A percentile compares a stretch with the other conserved stretches of the same genome.
phyloP scores from a whole-genome alignment of 2,888 invertebrate species.

The Hypomecis punctinalis region DNA sequence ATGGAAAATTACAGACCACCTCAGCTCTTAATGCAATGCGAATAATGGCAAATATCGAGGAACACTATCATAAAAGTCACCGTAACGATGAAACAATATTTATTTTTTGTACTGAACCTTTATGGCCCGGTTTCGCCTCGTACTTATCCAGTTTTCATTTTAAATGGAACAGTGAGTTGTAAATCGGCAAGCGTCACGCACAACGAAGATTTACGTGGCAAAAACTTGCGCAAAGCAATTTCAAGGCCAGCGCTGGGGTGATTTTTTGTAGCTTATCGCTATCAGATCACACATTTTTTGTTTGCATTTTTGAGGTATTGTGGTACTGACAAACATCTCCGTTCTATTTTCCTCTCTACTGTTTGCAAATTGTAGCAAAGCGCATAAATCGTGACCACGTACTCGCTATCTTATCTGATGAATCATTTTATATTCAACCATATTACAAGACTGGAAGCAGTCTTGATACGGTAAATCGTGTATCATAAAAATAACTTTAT shows the following conservation, averaged over 20 bases:
- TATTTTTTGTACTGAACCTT: no score
- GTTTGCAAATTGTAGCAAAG: slow-evolving; percentile 21
- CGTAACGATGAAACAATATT: no score
- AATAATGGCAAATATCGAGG: no score
- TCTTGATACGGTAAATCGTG: slow-evolving; percentile 25
- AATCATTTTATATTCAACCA: slow-evolving; percentile 34
- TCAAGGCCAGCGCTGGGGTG: slow-evolving; percentile 52
- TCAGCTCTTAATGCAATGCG: no score
- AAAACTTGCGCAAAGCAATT: slow-evolving; percentile 52
- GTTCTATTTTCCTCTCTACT: slow-evolving; percentile 23
- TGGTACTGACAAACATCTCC: slow-evolving; percentile 36
- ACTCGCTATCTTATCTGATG: slow-evolving; percentile 47
- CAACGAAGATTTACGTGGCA: slow-evolving; percentile 47
- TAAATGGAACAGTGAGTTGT: slow-evolving; percentile 27
- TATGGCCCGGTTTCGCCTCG: not conserved
- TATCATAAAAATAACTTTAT: slow-evolving; percentile 9
- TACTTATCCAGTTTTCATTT: slow-evolving; percentile 14
- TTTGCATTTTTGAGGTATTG: slow-evolving; percentile 40
- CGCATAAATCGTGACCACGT: slow-evolving; percentile 29
- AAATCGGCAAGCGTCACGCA: slow-evolving; percentile 48
- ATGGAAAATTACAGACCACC: no score
- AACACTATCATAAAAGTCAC: no score
- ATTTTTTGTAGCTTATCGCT: slow-evolving; percentile 51
- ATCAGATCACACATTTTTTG: slow-evolving; percentile 54
- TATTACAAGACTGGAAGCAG: slow-evolving; percentile 43